Evolutionary conservation across 92 coral and sea anemone genomes (phyloP).

Genomic region (Meandrina meandrites): DNA sequence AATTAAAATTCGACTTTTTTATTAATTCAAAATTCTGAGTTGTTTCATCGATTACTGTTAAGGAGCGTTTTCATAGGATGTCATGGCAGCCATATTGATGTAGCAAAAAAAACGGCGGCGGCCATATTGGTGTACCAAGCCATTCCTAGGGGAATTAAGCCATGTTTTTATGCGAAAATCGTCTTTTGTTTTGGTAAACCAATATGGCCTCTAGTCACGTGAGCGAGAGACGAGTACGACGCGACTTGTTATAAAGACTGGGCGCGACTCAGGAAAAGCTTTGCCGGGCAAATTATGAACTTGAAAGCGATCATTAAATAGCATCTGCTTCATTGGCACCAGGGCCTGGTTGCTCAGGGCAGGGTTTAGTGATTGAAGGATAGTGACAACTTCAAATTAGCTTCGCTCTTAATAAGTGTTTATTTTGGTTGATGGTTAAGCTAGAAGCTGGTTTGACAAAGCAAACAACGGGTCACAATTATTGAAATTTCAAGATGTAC

Average conservation of each 20-base stretch:
- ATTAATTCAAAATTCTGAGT: not conserved
- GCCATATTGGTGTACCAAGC: no score
- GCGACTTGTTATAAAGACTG: not conserved
- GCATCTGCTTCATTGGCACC: not conserved
- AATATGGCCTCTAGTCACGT: not conserved
- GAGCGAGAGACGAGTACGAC: not conserved
- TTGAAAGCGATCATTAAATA: no score
- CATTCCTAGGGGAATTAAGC: no score
- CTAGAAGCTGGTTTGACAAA: not conserved
- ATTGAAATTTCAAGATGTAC: no score
- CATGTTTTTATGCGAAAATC: no score
- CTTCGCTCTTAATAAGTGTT: not conserved
- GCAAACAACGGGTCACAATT: not conserved
- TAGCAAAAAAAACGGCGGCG: no score
- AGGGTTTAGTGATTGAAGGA: not conserved
- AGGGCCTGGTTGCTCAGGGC: not conserved
- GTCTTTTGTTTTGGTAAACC: no score
- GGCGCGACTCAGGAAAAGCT: not conserved
- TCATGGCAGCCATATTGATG: no score
- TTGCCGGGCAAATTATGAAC: no score
- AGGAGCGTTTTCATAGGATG: not conserved
- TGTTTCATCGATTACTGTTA: not conserved
- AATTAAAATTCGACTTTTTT: slow-evolving; percentile 15
- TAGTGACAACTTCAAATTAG: not conserved
- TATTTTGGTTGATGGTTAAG: not conserved